These are phyloP conservation scores for Hesperophylax magnus DNA, from an alignment of 1,140 invertebrate species.

Conservation along the genomic window DNA sequence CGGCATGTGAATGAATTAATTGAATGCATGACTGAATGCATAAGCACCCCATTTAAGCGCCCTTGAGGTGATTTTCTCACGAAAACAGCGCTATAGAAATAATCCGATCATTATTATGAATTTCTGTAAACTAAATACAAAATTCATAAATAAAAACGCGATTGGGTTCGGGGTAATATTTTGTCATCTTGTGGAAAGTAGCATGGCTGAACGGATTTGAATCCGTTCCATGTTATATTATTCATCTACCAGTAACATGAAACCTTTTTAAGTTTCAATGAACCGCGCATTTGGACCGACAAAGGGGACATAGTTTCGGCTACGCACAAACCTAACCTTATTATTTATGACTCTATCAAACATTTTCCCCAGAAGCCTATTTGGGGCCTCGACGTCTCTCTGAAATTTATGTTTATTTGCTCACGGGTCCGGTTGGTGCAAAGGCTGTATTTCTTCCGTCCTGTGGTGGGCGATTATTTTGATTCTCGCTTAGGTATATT, in stretches of 20 bases:
- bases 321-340: neutral
- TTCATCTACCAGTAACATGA: neutral
- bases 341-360: constrained; percentile 7
- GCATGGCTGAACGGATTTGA: neutral
- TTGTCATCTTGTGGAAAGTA: too few relatives aligned
- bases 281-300: neutral
- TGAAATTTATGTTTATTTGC: constrained; percentile 7
- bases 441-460: neutral
- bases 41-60: too few relatives aligned
- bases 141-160: too few relatives aligned
- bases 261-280: neutral
- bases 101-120: too few relatives aligned
- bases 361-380: constrained; percentile 1
- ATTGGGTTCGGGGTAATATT: too few relatives aligned
- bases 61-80: too few relatives aligned
- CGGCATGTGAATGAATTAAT: too few relatives aligned
- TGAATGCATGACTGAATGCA: too few relatives aligned
- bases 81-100: too few relatives aligned
- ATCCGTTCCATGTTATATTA: neutral
- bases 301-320: neutral
- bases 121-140: too few relatives aligned
- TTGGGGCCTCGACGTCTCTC: neutral
- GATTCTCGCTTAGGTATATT: too few relatives aligned
- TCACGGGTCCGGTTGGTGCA: neutral
- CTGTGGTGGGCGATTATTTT: neutral